A percentile compares a stretch with the other conserved stretches of the same genome.
These are phyloP conservation scores for Antheraea pernyi DNA, from an alignment of 1,140 invertebrate genomes.

Conservation along the genomic window DNA sequence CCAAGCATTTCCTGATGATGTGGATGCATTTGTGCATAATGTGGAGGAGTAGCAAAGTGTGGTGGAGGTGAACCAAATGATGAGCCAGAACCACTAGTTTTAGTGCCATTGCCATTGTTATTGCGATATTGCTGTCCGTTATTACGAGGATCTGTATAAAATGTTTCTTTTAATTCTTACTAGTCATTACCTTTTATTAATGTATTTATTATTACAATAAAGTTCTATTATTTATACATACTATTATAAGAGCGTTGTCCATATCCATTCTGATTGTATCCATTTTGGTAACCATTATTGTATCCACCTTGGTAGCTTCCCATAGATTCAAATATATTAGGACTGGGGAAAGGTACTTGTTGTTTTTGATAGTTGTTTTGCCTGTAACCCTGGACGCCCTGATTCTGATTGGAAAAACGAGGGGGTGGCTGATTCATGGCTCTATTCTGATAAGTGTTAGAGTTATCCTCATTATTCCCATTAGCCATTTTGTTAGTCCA, in stretches of 20 bases:
- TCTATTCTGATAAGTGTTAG: constrained; percentile 59
- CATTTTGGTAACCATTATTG: constrained; percentile 71
- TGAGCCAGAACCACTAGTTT: constrained; percentile 61
- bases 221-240: constrained; percentile 25
- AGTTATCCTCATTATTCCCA: constrained; percentile 46
- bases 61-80: constrained; percentile 69
- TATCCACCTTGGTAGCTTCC: constrained; percentile 74
- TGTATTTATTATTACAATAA: too few relatives aligned
- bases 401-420: constrained; percentile 64
- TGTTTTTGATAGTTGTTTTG: constrained; percentile 70
- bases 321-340: constrained; percentile 72
- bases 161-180: too few relatives aligned
- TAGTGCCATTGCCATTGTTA: constrained; percentile 57
- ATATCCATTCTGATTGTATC: constrained; percentile 71
- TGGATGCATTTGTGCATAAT: constrained; percentile 67
- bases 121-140: constrained; percentile 63
- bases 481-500: constrained; percentile 76
- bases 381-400: constrained; percentile 59
- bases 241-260: constrained; percentile 66
- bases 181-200: too few relatives aligned
- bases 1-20: constrained; percentile 72
- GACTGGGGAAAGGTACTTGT: constrained; percentile 67
- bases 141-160: constrained; percentile 50
- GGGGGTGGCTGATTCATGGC: constrained; percentile 63
- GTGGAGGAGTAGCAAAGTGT: constrained; percentile 63